Evolutionary conservation across 2,888 invertebrate species (phyloP), one percentile per base, ranked within the genome.

Genomic region (Nebria salina): DNA sequence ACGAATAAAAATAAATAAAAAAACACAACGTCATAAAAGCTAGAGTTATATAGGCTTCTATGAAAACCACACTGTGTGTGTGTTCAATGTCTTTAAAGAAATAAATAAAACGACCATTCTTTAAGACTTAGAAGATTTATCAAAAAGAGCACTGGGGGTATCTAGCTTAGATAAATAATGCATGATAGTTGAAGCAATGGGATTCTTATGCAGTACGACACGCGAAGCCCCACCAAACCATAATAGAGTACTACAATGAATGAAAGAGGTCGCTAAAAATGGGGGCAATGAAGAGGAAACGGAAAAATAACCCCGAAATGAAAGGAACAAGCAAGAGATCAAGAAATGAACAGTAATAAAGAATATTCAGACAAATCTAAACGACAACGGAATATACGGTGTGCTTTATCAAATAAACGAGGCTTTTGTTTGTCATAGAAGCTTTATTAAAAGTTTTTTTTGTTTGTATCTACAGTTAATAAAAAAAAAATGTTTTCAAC

Each of bases 51-150:
- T 8, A 73, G 73, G 42, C 26, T 41, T 13, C 13, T 54, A 54
- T 54, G 13, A 54, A 54, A 54, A 41, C 11, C 26, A 70, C 70
- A 70, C 73, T 73, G 73, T 73, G 65, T 34, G 76, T 76, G n/a
- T n/a, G n/a, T 26, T 76, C 65, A 65, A 25, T 76, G 76, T 20
- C 15, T 76, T 76, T 76, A 64, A 76, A 76, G 65, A 76, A 76
- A 64, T 76, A 74, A 70, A 74, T 64, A 76, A 76, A 76, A 76
- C 66, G 76, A 41, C 66, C 65, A 66, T 76, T 76, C 76, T 65
- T 76, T 76, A 65, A 76, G 76, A 76, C 65, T 66, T 64, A 65
- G 76, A 34, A 65, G 65, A 76, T 76, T 65, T 76, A 76, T 76
- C 76, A 76, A 66, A 74, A 26, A n/a, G 65, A 11, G 9, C 11